These are phyloP conservation scores for Hirudinaria manillensis DNA, from an alignment of 2,888 invertebrate genomes.

Conservation along the genomic window DNA sequence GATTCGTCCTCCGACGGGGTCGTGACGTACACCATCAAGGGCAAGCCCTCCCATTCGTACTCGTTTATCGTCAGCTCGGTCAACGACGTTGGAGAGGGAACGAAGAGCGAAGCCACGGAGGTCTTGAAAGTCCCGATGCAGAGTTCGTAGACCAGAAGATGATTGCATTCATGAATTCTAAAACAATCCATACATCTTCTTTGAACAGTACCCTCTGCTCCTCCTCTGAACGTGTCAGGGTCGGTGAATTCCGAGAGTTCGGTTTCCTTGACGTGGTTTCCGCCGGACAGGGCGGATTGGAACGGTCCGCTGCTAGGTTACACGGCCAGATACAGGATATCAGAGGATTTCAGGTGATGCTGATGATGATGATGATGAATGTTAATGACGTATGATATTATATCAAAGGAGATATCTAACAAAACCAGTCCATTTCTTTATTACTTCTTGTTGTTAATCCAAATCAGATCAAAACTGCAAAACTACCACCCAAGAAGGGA, in stretches of 20 bases:
- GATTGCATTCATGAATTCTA: neutral
- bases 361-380: too few relatives aligned
- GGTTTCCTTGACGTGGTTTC: neutral
- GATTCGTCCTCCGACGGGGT: neutral
- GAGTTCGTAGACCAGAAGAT: neutral
- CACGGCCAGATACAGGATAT: neutral
- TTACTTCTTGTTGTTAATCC: too few relatives aligned
- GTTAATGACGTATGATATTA: too few relatives aligned
- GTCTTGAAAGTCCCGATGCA: neutral
- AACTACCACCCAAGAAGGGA: neutral
- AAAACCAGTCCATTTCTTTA: too few relatives aligned
- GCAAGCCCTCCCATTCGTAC: constrained; percentile 10
- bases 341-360: neutral
- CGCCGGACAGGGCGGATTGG: neutral
- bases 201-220: neutral
- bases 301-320: constrained; percentile 2
- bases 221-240: neutral
- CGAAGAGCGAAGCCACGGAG: neutral
- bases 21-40: neutral
- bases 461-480: too few relatives aligned
- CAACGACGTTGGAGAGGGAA: neutral
- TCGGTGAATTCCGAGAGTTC: neutral
- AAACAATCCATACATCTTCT: neutral
- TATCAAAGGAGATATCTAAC: too few relatives aligned
- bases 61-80: neutral